Base-by-base conservation (phyloP, 2,888 invertebrate genomes). In the Mesorhabditis spiculigera region DNA sequence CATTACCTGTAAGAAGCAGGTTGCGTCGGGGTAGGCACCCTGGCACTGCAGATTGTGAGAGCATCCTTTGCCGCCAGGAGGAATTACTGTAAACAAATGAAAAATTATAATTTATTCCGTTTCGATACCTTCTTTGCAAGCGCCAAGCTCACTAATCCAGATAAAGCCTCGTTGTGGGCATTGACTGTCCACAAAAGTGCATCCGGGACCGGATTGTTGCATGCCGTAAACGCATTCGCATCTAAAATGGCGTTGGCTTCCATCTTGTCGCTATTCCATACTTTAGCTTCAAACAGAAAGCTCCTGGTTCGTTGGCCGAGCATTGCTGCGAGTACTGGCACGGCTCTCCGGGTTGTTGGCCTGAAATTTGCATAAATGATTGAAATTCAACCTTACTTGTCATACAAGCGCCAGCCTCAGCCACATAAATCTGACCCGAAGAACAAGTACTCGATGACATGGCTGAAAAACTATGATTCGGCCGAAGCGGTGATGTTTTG, bases 291-390 rank as follows among this genome's bases (percentile, higher is more conserved):
- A 80, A 73, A 64, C 86, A 86, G 74, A 86, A 86, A 3, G 86
- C 80, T 6, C 86, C 86, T 10, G 78, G 73, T 63, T 86, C 85
- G 5, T 73, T 41, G 5, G 84, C 82, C n/a, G 82, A 77, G 68
- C 86, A 86, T 69, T 86, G 86, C 71, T 86, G 86, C 0, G 85
- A 82, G 73, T 86, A 86, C 71, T 86, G 86, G 62, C 86, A 86
- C 4, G 86, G 86, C 5, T 76, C 77, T 28, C 84, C 85, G 3
- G 86, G 86, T 42, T 73, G 72, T 66, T 82, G 81, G 63, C 77
- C 86, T 85, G 70, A 50, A 84, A 73, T 66, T 50, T 58, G 4
- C 13, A 70, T 10, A 69, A 43, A 5, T 66, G 16, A 13, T 5
- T 10, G 5, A 43, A 66, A 66, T 10, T 5, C 45, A 16, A 8